Evolutionary conservation across 30 jellyfish, hydroid and myxozoan genomes (phyloP), one percentile per base, ranked within the genome.

Genomic region (Catostylus mosaicus): DNA sequence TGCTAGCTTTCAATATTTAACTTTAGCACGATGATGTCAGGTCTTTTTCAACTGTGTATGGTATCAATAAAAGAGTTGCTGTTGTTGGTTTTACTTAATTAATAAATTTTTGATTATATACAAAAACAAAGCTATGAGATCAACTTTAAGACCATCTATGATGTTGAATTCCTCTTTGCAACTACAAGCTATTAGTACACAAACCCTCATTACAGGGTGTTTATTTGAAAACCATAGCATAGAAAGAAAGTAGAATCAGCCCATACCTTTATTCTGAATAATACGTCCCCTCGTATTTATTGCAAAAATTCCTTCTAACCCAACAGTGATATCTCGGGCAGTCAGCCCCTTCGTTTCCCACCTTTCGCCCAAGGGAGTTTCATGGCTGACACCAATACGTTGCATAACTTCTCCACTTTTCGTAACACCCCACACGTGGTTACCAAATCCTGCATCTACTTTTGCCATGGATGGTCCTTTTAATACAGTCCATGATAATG

Each of bases 251-350:
- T 40, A 5, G 54, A 40, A 40, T 40, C 7, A 40, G 14, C n/a
- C 7, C 7, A 40, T 40, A 40, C 54, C 54, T 5, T 40, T 40
- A 40, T 40, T 14, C 54, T 40, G 7, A 5, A 5, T 40, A 14
- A 40, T 40, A 40, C 7, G 80, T 30, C 89, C 90, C 32, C 69
- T 75, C 20, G 36, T 71, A 30, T 43, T 50, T 4, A 88, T 27
- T 18, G 96, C 99, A 77, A 47, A 87, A 33, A 83, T 64, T 2
- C 99, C 99, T 34, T 72, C 33, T 30, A 87, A 51, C n/a, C 99
- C 99, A 12, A 66, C 77, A 0, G 82, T 78, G 5, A 93, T 82
- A 23, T 67, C 83, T 23, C 32, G 56, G 5, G 88, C 63, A 46
- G 22, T 34, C 3, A 61, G 59, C 30, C 64, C 63, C 12, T 64